phyloP scores from a whole-genome alignment of 2,888 invertebrate species.

The Carcina quercana region DNA sequence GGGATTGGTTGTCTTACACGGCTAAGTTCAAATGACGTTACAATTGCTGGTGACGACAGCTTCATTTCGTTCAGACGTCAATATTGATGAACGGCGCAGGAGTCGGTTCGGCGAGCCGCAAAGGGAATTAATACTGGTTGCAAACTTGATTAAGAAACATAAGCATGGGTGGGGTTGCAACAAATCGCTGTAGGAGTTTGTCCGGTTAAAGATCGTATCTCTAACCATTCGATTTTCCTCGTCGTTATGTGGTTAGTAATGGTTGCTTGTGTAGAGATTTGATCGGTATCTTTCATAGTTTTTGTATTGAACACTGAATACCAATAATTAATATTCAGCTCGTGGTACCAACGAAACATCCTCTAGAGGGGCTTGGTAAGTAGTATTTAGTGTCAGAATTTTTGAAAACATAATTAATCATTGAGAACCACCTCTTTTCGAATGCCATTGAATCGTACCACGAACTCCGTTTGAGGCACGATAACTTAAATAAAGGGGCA shows the following conservation, averaged over 20 bases:
- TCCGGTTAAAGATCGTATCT: slow-evolving; percentile 18
- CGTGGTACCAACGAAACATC: slow-evolving; percentile 2
- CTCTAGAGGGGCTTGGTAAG: neutral
- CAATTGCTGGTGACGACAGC: slow-evolving; percentile 69
- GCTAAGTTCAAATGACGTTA: slow-evolving; percentile 67
- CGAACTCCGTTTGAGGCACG: slow-evolving; percentile 46
- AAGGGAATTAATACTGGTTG: slow-evolving; percentile 44
- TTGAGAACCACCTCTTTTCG: slow-evolving; percentile 32
- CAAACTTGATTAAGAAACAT: slow-evolving; percentile 56
- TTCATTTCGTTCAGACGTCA: slow-evolving; percentile 68
- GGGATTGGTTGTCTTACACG: slow-evolving; percentile 58
- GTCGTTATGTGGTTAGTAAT: too few relatives aligned
- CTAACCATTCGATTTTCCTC: neutral
- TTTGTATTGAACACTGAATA: slow-evolving; percentile 1
- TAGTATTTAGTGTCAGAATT: slow-evolving; percentile 17
- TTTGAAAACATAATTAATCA: slow-evolving; percentile 35
- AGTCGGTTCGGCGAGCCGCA: slow-evolving; percentile 38
- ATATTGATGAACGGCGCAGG: slow-evolving; percentile 54
- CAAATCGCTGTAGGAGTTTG: slow-evolving; percentile 32
- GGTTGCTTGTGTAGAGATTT: too few relatives aligned
- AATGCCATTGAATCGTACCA: slow-evolving; percentile 50
- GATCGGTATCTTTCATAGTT: too few relatives aligned
- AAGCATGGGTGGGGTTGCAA: slow-evolving; percentile 35
- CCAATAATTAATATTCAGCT: neutral
- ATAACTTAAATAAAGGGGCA: slow-evolving; percentile 48